Evolutionary conservation across 2,888 invertebrate genomes (phyloP).

Genomic region (Drosophila incognita): DNA sequence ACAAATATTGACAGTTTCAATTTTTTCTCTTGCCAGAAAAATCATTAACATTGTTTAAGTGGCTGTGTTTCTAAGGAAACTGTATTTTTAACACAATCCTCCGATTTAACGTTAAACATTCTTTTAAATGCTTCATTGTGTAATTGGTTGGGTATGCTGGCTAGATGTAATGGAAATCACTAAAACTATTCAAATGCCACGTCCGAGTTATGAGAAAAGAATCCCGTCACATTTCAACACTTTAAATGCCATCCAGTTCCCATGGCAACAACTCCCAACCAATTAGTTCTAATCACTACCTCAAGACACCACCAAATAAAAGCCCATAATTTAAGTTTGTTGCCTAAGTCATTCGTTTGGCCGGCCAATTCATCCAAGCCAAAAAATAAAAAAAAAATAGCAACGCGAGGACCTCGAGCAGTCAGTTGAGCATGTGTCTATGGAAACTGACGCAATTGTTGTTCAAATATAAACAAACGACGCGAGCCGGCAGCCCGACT

Average conservation of each 20-base stretch:
- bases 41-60: neutral
- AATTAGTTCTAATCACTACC: conserved; percentile 50
- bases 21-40: neutral
- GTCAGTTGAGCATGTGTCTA: conserved; percentile 55
- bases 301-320: conserved; percentile 14
- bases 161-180: neutral
- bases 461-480: conserved; percentile 73
- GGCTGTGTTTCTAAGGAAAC: neutral
- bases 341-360: conserved; percentile 72
- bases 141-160: no score
- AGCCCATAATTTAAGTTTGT: conserved; percentile 59
- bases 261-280: conserved; percentile 32
- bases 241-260: conserved; percentile 42
- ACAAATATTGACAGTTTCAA: neutral
- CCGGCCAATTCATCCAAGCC: conserved; percentile 22
- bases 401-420: conserved; percentile 56
- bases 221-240: conserved; percentile 44
- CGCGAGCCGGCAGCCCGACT: conserved; percentile 35
- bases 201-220: conserved; percentile 11
- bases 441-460: conserved; percentile 76
- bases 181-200: neutral
- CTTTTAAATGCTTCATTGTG: neutral
- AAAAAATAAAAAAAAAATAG: neutral
- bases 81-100: neutral
- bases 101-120: neutral